Conservation (phyloP, 2,888 invertebrate genomes). For the Pheosia gnoma region DNA sequence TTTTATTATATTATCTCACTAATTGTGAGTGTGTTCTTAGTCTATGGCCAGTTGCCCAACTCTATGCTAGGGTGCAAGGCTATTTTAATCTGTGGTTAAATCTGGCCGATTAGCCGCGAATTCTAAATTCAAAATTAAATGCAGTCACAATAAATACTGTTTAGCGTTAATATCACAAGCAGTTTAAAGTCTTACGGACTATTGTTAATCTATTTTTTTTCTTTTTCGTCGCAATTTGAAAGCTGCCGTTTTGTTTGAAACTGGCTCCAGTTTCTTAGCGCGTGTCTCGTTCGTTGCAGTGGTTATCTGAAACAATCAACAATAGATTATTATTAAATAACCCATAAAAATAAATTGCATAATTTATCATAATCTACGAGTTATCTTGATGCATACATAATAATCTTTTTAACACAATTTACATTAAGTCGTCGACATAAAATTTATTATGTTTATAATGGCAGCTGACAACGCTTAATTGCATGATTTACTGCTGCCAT, state of each 20-base stretch:
- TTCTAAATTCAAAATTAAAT: slow-evolving; percentile 45
- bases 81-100: slow-evolving; percentile 20
- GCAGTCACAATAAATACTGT: slow-evolving; percentile 52
- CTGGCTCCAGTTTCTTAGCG: slow-evolving; percentile 18
- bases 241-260: slow-evolving; percentile 29
- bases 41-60: slow-evolving; percentile 4
- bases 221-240: slow-evolving; percentile 32
- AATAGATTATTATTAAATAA: neutral
- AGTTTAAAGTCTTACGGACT: slow-evolving; percentile 80
- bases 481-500: too few relatives aligned
- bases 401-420: neutral
- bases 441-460: too few relatives aligned
- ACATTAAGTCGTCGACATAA: neutral
- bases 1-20: slow-evolving; percentile 3
- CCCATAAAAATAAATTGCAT: neutral
- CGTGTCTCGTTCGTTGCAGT: slow-evolving; percentile 18
- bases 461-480: too few relatives aligned
- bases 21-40: slow-evolving; percentile 2
- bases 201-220: slow-evolving; percentile 37
- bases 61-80: slow-evolving; percentile 24
- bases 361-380: neutral
- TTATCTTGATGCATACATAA: neutral
- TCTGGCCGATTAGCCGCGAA: slow-evolving; percentile 24
- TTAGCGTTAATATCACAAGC: slow-evolving; percentile 68
- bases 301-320: slow-evolving; percentile 27